phyloP scores from a whole-genome alignment of 2,888 invertebrate species.

The Dimorphilus gyrociliatus region DNA sequence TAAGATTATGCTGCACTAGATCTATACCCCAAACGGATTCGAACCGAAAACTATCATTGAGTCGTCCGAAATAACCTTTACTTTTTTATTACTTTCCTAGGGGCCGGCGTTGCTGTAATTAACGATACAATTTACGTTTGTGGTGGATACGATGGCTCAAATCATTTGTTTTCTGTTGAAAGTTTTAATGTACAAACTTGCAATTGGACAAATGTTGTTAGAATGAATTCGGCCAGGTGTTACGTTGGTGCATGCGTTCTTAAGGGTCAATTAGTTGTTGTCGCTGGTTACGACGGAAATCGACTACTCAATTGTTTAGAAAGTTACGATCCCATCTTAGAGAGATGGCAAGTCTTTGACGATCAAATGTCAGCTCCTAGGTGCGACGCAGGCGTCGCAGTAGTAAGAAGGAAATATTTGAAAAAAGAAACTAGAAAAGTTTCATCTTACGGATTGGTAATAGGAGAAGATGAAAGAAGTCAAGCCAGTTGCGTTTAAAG shows the following conservation, averaged over 20 bases:
- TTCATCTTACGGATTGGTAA: too few relatives aligned
- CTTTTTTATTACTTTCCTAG: too few relatives aligned
- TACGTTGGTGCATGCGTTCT: constrained; percentile 35
- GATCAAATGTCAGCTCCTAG: constrained; percentile 25
- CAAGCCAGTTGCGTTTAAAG: too few relatives aligned
- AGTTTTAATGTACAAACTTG: constrained; percentile 24
- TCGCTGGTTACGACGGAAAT: constrained; percentile 34
- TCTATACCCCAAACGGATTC: too few relatives aligned
- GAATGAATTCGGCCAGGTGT: constrained; percentile 30
- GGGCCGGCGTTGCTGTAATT: constrained; percentile 33
- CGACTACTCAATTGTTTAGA: constrained; percentile 27
- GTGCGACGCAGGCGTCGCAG: constrained; percentile 33
- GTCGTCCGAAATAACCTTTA: too few relatives aligned
- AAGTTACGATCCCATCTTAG: constrained; percentile 24
- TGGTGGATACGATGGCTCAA: constrained; percentile 34
- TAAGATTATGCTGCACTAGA: too few relatives aligned
- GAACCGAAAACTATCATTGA: too few relatives aligned
- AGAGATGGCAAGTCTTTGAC: constrained; percentile 26
- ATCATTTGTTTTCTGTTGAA: constrained; percentile 31
- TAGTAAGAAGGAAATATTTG: constrained; percentile 17
- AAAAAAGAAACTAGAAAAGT: too few relatives aligned
- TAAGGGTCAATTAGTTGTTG: constrained; percentile 30
- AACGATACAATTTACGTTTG: constrained; percentile 32
- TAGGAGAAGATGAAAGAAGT: too few relatives aligned
- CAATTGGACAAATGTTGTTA: constrained; percentile 27